phyloP scores from a whole-genome alignment of 2,113 vertebrate species.

The Myiagra hebetior region DNA sequence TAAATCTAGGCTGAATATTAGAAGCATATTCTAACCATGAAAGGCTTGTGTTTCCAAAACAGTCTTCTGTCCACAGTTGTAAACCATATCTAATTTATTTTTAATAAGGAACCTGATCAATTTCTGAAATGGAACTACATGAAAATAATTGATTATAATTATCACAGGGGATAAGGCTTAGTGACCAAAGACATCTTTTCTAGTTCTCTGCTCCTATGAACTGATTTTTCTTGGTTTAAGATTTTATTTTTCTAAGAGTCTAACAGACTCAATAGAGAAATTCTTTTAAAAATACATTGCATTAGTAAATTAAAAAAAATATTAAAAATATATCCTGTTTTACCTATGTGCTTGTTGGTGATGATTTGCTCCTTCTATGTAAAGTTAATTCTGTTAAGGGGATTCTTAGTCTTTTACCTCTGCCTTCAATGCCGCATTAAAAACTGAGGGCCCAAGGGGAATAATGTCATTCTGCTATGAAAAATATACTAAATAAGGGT shows the following conservation, averaged over 20 bases:
- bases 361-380: background rate
- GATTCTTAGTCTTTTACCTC: constrained; percentile 43
- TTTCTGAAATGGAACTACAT: background rate
- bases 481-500: constrained; percentile 60
- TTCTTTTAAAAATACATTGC: background rate
- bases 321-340: background rate
- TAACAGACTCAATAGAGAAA: background rate
- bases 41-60: background rate
- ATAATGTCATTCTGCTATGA: constrained; percentile 54
- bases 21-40: background rate
- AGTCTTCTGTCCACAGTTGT: background rate
- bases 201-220: background rate
- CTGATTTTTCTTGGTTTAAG: background rate
- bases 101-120: background rate
- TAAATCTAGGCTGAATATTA: background rate
- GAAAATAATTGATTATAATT: background rate
- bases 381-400: constrained; percentile 11
- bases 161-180: background rate
- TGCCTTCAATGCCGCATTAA: constrained; percentile 14
- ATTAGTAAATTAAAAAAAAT: background rate
- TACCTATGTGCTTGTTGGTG: background rate
- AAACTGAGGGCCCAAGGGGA: constrained; percentile 32
- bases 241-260: background rate
- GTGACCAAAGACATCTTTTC: background rate
- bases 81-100: background rate